Evolutionary conservation across 2,888 invertebrate genomes (phyloP).

Genomic region (Sarcophaga carnaria): DNA sequence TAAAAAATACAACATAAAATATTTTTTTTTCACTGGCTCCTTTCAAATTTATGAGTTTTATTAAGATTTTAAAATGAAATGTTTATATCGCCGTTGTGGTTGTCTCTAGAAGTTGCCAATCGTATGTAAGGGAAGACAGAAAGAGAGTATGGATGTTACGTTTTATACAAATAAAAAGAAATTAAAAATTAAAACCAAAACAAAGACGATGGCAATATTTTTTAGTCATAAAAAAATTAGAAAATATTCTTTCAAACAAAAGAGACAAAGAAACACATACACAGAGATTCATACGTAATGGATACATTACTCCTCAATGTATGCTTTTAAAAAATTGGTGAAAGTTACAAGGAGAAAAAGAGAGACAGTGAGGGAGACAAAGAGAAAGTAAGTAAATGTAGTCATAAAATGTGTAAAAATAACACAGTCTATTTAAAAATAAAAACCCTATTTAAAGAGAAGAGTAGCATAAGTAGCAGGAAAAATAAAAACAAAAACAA

Average conservation of each 20-base stretch:
- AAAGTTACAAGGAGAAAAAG: neutral
- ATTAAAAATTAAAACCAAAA: slow-evolving; percentile 2
- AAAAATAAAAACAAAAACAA: too few species aligned
- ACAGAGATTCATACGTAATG: neutral
- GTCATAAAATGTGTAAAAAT: slow-evolving; percentile 11
- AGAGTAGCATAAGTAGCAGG: too few species aligned
- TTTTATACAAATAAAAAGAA: neutral
- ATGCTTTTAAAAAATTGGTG: too few species aligned
- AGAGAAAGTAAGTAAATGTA: neutral
- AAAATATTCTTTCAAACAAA: neutral
- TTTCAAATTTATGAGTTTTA: too few species aligned
- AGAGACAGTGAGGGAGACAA: neutral
- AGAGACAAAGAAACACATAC: too few species aligned
- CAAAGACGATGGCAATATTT: neutral
- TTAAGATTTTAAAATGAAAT: too few species aligned
- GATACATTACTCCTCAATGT: too few species aligned
- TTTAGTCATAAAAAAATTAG: neutral
- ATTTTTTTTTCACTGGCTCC: too few species aligned
- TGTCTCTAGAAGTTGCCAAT: too few species aligned
- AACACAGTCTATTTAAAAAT: slow-evolving; percentile 49
- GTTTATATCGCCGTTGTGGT: too few species aligned
- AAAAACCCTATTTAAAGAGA: neutral
- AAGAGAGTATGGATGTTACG: neutral
- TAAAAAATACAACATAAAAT: too few species aligned
- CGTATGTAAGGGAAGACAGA: too few species aligned